Conservation (phyloP, 1,140 invertebrate species). For the Amyelois transitella region DNA sequence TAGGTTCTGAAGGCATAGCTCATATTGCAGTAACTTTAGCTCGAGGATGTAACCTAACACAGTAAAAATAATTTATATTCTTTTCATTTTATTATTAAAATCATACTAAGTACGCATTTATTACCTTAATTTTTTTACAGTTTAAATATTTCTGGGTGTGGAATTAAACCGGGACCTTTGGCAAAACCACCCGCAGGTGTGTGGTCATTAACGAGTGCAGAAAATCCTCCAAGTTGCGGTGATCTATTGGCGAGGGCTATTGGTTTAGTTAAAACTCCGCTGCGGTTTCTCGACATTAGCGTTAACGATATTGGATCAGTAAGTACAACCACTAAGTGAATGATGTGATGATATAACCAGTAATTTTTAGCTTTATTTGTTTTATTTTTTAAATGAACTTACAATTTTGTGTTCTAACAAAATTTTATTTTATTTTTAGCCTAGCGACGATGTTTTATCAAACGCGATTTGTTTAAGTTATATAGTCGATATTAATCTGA, state of each 20-base stretch:
- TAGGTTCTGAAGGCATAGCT: conserved; percentile 63
- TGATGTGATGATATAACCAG: too few species aligned
- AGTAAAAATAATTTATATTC: conserved; percentile 32
- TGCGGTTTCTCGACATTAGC: conserved; percentile 58
- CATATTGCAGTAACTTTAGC: conserved; percentile 61
- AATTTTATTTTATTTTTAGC: conserved; percentile 33
- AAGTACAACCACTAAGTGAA: conserved; percentile 18
- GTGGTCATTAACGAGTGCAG: conserved; percentile 59
- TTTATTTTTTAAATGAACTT: background rate
- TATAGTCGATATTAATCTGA: conserved; percentile 58
- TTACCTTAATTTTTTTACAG: conserved; percentile 31
- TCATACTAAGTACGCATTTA: background rate
- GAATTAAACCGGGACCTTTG: conserved; percentile 49
- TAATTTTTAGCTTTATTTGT: background rate
- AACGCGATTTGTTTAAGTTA: conserved; percentile 65
- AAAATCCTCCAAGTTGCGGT: conserved; percentile 62
- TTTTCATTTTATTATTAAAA: background rate
- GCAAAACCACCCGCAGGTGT: conserved; percentile 53
- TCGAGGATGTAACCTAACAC: conserved; percentile 63
- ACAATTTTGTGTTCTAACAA: conserved; percentile 3
- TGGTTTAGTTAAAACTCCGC: conserved; percentile 58
- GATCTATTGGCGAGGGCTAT: conserved; percentile 62
- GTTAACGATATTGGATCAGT: conserved; percentile 66
- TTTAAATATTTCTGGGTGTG: conserved; percentile 62
- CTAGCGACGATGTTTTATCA: conserved; percentile 50